phyloP scores from a whole-genome alignment of 1,140 invertebrate species.

The Penaeus chinensis region DNA sequence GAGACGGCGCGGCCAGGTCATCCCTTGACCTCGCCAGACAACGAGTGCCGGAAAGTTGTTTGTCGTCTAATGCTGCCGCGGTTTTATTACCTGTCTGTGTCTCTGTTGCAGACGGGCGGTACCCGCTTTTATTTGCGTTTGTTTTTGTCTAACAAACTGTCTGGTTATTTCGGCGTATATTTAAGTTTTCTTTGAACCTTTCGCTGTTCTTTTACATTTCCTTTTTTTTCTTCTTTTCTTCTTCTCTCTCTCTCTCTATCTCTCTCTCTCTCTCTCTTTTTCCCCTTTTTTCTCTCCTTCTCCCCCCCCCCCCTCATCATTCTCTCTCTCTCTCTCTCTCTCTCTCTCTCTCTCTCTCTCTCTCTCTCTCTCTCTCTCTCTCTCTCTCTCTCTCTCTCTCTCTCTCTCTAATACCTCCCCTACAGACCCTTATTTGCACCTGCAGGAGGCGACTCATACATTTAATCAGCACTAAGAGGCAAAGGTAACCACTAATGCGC shows the following conservation, averaged over 20 bases:
- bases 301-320: neutral
- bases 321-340: neutral
- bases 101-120: neutral
- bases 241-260: neutral
- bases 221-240: constrained; percentile 6
- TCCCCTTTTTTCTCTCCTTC: neutral
- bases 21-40: neutral
- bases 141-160: neutral
- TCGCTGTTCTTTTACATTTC: neutral
- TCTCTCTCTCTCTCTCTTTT: neutral
- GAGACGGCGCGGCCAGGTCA: neutral
- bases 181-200: neutral
- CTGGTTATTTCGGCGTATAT: neutral
- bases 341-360: too few relatives aligned
- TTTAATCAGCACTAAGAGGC: too few relatives aligned
- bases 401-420: too few relatives aligned
- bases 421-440: too few relatives aligned
- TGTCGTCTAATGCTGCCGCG: too few relatives aligned
- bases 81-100: neutral
- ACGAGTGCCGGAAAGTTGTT: too few relatives aligned
- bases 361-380: too few relatives aligned
- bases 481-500: too few relatives aligned
- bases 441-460: too few relatives aligned
- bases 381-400: too few relatives aligned
- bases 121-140: neutral